phyloP scores from a whole-genome alignment of 2,888 invertebrate genomes.

The Cryptocheilus praepositus region DNA sequence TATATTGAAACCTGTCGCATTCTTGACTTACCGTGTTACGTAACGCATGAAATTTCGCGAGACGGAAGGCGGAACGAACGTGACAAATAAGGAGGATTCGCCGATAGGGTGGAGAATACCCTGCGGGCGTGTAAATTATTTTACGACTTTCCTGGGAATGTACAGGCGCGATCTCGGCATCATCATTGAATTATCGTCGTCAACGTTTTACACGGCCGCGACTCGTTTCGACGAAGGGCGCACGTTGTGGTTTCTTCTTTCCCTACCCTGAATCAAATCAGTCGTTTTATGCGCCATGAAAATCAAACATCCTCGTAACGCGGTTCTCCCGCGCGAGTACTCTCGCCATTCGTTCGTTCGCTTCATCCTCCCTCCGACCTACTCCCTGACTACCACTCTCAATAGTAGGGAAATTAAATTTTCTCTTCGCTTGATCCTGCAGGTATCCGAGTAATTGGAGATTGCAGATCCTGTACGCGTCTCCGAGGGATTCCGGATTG shows the following conservation, averaged over 20 bases:
- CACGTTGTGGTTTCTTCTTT: neutral
- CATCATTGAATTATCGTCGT: constrained; percentile 22
- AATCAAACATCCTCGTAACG: constrained; percentile 27
- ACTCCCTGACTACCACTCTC: neutral
- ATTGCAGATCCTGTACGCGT: constrained; percentile 79
- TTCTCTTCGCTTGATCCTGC: constrained; percentile 36
- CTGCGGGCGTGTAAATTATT: neutral
- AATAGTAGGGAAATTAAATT: constrained; percentile 32
- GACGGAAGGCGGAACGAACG: neutral
- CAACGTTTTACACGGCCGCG: constrained; percentile 16
- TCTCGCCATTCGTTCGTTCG: constrained; percentile 3
- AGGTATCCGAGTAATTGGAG: constrained; percentile 80
- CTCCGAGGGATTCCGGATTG: constrained; percentile 79
- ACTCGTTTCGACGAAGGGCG: neutral
- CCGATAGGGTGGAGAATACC: neutral
- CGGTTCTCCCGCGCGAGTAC: neutral
- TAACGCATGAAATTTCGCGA: neutral
- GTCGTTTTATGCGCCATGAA: constrained; percentile 28
- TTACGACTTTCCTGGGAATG: neutral
- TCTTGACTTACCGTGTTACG: neutral
- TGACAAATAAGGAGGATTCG: neutral
- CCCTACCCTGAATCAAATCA: constrained; percentile 20
- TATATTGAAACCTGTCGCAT: too few species aligned
- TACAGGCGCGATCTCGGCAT: constrained; percentile 11
- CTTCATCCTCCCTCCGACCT: neutral